These are phyloP conservation scores for Halictus quadricinctus DNA, from an alignment of 2,888 invertebrate species.

Conservation along the genomic window DNA sequence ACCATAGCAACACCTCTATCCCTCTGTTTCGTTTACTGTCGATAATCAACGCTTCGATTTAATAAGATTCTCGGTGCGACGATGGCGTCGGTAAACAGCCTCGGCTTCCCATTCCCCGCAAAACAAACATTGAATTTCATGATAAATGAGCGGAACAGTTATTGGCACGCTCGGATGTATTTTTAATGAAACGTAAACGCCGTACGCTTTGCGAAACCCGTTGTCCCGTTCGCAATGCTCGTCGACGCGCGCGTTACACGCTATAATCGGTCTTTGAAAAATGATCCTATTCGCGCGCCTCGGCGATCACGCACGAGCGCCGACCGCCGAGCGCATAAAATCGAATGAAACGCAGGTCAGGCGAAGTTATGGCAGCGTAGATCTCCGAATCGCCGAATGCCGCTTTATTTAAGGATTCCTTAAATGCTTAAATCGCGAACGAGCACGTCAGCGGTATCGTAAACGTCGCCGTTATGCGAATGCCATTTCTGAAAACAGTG, in stretches of 20 bases:
- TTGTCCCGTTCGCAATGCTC: no score
- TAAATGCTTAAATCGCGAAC: constrained; percentile 1
- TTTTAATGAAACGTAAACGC: neutral
- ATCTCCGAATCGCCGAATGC: neutral
- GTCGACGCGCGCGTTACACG: neutral
- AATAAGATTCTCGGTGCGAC: no score
- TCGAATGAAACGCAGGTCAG: neutral
- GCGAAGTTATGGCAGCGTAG: neutral
- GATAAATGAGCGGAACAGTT: no score
- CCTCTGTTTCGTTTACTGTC: no score
- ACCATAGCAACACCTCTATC: no score
- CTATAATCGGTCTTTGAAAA: neutral
- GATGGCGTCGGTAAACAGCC: no score
- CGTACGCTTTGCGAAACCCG: no score
- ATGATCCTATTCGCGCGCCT: neutral
- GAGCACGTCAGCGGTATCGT: neutral
- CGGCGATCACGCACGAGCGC: neutral
- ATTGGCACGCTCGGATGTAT: neutral
- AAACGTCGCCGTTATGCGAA: constrained; percentile 6
- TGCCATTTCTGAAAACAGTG: constrained; percentile 3
- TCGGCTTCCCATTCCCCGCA: no score
- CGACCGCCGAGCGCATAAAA: neutral
- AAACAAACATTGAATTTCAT: no score
- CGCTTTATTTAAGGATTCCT: neutral
- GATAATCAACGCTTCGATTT: no score